Conservation (phyloP, 2,113 vertebrate species). For the Ailuropoda melanoleuca region DNA sequence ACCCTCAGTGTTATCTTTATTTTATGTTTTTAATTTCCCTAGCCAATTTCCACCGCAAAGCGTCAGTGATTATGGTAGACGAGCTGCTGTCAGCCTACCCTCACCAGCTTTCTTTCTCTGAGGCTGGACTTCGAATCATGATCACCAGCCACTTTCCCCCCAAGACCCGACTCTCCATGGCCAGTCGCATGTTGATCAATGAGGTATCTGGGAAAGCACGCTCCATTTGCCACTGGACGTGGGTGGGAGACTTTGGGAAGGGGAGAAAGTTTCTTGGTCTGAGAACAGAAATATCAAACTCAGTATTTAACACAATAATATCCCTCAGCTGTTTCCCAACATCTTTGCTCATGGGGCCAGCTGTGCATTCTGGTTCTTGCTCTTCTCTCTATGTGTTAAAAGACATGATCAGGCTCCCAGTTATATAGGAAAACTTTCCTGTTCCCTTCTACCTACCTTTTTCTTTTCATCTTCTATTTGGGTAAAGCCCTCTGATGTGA, state of each 20-base stretch:
- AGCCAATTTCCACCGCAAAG: conserved; percentile 95
- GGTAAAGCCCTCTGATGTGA: not conserved
- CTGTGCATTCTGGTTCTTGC: not conserved
- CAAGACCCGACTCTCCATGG: conserved; percentile 98
- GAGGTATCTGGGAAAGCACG: conserved; percentile 85
- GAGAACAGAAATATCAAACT: not conserved
- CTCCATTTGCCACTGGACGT: too few relatives aligned
- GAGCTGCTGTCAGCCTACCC: conserved; percentile 97
- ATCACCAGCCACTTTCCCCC: conserved; percentile 99
- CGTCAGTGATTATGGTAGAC: conserved; percentile 98
- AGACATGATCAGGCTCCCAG: not conserved
- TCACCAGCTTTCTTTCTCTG: conserved; percentile 97
- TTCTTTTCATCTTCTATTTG: not conserved
- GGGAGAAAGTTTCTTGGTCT: not conserved
- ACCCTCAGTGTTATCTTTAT: not conserved
- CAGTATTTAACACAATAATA: not conserved
- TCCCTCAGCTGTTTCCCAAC: not conserved
- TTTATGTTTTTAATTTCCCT: conserved; percentile 46
- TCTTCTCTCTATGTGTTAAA: not conserved
- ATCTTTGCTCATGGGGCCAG: not conserved
- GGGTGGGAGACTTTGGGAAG: not conserved
- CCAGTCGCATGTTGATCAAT: conserved; percentile 98
- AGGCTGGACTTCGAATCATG: conserved; percentile 98
- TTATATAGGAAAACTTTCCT: not conserved
- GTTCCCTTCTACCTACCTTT: not conserved